Conservation (phyloP, 2,797 vertebrate genomes). For the Pristis pectinata region DNA sequence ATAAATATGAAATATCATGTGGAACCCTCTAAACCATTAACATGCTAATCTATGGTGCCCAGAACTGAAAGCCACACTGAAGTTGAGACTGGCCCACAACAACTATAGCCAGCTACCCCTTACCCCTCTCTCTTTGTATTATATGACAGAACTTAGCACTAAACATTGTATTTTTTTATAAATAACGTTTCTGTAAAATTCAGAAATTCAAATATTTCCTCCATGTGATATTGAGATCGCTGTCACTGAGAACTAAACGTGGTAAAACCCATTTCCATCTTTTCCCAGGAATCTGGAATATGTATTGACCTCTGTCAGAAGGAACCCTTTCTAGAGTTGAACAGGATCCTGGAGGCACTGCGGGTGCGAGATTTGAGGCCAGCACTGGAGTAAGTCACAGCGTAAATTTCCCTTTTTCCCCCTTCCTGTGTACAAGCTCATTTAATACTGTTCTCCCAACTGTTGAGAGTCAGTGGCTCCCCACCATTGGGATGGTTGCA, state of each 20-base stretch:
- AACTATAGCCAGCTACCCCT: background rate
- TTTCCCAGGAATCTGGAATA: conserved; percentile 67
- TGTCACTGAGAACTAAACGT: background rate
- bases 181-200: background rate
- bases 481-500: background rate
- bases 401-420: background rate
- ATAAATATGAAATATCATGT: no score
- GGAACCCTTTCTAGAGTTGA: conserved; percentile 81
- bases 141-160: no score
- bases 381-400: conserved; percentile 68
- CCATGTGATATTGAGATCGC: background rate
- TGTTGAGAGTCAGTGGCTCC: background rate
- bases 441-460: background rate
- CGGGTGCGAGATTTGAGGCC: conserved; percentile 78
- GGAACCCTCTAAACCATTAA: no score
- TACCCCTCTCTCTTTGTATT: no score
- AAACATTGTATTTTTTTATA: background rate
- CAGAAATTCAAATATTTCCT: background rate
- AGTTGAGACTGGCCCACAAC: no score
- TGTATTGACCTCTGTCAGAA: conserved; percentile 85
- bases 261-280: background rate
- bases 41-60: no score
- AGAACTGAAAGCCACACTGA: no score
- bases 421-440: background rate
- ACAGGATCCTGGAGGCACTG: conserved; percentile 80